Evolutionary conservation across 2,888 invertebrate species (phyloP), one percentile per base, ranked within the genome.

Genomic region (Arenicola marina): DNA sequence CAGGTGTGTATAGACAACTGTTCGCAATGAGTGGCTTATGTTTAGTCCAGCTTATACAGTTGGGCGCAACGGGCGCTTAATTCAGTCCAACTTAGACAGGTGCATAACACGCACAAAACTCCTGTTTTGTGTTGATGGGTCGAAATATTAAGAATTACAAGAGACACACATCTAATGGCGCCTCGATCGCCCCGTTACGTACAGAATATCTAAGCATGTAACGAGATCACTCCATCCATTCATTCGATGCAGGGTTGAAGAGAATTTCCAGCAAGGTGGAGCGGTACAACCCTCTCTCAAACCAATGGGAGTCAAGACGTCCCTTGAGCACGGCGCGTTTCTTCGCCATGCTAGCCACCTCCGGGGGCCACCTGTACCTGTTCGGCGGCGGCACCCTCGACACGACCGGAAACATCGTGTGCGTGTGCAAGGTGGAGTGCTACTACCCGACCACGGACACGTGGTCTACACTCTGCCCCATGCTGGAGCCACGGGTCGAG

Each of bases 401-500:
- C 58, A 59, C 51, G 24, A 21, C 34, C 3, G 45, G 28, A 15
- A 45, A 61, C 11, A 48, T 65, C 2, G 60, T 21, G 32, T 65
- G 65, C 33, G 29, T 62, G 44, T 59, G 62, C 34, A 53, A 59
- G 43, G 28, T 45, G 21, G 51, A 54, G 21, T 51, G 48, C 32
- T 62, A 65, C 38, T 53, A 62, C 45, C 38, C 65, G n/a, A 24
- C 55, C 53, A 7, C 46, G 2, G 62, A 63, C 21, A 29, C 2
- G 4, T 76, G 76, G 76, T 67, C 68, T 1, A 45, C 64, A 28
- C 38, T 74, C 7, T 62, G 63, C 11, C 59, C 59, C 11, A 71
- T 76, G 69, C 56, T 64, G 51, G 72, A 69, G 1, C 75, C 76
- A 2, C 61, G 76, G 1, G 72, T 75, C 21, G 76, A 76, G 60